These are phyloP conservation scores for Zingel zingel DNA, from an alignment of 2,113 vertebrate species.

Conservation along the genomic window DNA sequence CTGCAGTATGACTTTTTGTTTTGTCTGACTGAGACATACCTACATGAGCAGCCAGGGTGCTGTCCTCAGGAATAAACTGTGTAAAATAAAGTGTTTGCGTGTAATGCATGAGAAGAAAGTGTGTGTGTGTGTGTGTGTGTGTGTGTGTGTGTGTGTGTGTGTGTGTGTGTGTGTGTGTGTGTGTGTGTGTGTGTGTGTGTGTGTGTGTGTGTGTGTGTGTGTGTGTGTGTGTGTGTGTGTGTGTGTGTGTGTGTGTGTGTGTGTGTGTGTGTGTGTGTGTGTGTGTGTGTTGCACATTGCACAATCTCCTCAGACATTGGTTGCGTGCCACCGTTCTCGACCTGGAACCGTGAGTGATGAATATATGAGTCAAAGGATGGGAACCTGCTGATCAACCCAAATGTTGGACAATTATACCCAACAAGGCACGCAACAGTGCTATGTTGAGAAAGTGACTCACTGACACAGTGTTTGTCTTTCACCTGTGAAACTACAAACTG, in stretches of 20 bases:
- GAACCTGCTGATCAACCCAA: constrained; percentile 49
- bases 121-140: background rate
- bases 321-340: constrained; percentile 62
- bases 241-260: background rate
- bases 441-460: constrained; percentile 22
- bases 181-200: too few relatives aligned
- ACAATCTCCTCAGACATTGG: constrained; percentile 10
- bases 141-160: background rate
- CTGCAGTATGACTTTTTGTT: background rate
- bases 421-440: constrained; percentile 19
- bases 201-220: too few relatives aligned
- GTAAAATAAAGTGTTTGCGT: constrained; percentile 10
- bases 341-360: constrained; percentile 53
- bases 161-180: too few relatives aligned
- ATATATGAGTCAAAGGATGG: constrained; percentile 67
- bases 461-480: background rate
- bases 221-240: too few relatives aligned
- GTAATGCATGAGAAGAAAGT: constrained; percentile 42
- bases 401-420: constrained; percentile 37
- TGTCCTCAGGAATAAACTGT: background rate
- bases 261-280: background rate
- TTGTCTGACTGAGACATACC: constrained; percentile 27
- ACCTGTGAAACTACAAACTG: constrained; percentile 3
- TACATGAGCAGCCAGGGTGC: background rate
- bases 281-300: too few relatives aligned